Percentiles rank a stretch among this genome's conserved stretches.
phyloP scores from a whole-genome alignment of 2,797 vertebrate species.

The Malacoctenus gilli region DNA sequence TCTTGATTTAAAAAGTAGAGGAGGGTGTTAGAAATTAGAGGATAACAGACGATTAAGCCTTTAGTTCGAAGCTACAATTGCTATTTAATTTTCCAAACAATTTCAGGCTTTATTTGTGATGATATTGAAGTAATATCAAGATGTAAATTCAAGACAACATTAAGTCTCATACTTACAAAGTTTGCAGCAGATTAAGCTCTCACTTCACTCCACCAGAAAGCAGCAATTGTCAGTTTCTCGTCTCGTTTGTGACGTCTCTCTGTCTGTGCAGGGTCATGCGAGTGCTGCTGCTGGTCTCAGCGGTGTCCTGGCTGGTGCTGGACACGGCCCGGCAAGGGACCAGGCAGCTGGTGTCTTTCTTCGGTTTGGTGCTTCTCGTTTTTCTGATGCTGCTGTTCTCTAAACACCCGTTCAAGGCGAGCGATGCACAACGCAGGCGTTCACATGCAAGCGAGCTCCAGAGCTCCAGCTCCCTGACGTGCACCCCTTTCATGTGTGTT shows the following conservation, averaged over 20 bases:
- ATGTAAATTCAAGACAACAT: no score
- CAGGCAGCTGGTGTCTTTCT: conserved; percentile 85
- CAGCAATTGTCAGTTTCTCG: no score
- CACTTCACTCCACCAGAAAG: no score
- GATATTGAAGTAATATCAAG: no score
- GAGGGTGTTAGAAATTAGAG: no score
- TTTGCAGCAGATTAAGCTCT: no score
- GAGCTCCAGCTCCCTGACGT: not conserved
- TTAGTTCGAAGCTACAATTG: no score
- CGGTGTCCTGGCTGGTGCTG: conserved; percentile 84
- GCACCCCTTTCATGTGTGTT: conserved; percentile 22
- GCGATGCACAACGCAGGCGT: not conserved
- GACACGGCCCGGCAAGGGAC: conserved; percentile 82
- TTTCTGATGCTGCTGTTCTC: conserved; percentile 85
- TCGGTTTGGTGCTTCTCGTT: conserved; percentile 81
- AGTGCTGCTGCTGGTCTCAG: conserved; percentile 57
- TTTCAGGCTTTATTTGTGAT: no score
- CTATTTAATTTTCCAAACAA: no score
- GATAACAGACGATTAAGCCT: no score
- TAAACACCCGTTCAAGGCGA: conserved; percentile 85
- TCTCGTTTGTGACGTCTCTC: not conserved
- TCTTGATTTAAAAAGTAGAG: no score
- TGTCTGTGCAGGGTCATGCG: conserved; percentile 75
- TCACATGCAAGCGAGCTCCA: not conserved
- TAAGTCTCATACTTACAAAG: no score